Evolutionary conservation across 2,797 vertebrate genomes (phyloP), one percentile per base, ranked within the genome.

Genomic region (Hirundo rustica): DNA sequence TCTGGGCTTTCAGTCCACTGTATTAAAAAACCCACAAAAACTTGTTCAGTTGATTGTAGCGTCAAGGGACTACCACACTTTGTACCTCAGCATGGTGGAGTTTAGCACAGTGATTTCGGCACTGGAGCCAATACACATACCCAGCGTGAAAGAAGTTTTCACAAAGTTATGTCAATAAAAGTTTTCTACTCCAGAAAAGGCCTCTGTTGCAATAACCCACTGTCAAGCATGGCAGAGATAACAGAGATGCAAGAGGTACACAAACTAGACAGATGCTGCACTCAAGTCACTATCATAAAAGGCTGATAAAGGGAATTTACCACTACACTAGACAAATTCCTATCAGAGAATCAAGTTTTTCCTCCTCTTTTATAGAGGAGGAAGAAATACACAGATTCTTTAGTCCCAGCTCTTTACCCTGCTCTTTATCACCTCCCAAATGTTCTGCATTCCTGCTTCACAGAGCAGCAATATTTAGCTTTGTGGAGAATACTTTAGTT

Each of bases 391-490:
- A 81, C 10, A 82, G 45, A 57, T 44, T 32, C 18, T n/a, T 42
- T 36, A 60, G 34, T 11, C 10, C 27, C 42, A 45, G 32, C 20
- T 75, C 29, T 54, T 27, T 21, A 11, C 0, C 1, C 2, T 0
- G 0, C 10, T 11, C 10, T 10, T 34, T 25, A 32, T 38, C 19
- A 47, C 16, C 20, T 48, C 40, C 36, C 13, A 48, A 58, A 75
- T 32, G 29, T 71, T 93, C n/a, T 7, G 9, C 72, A 68, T 74
- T 88, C 47, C 75, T 89, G 26, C 40, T 92, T 70, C 75, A 65
- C 32, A 30, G 60, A 82, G 64, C 25, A 72, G 38, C 21, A 87
- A 53, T 20, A 54, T 54, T 89, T 51, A 92, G 29, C 30, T 68
- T 85, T 71, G 30, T 50, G 38, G 21, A 91, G 40, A 75, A 77